Percentiles rank a stretch among this genome's conserved stretches.
These are phyloP conservation scores for Hymenopus coronatus DNA, from an alignment of 2,888 invertebrate species.

Conservation along the genomic window DNA sequence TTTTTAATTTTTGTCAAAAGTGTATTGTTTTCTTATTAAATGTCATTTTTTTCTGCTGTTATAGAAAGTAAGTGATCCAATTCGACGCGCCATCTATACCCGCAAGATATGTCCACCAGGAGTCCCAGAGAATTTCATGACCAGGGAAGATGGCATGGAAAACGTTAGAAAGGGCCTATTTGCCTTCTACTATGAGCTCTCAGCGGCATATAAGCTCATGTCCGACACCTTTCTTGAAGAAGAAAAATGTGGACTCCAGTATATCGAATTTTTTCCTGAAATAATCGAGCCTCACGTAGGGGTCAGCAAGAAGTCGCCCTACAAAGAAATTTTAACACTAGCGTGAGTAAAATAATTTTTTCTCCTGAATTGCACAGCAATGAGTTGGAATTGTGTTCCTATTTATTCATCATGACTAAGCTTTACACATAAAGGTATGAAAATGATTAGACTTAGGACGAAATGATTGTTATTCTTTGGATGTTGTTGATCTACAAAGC, in stretches of 20 bases:
- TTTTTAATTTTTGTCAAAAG: too few species aligned
- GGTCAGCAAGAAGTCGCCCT: conserved; percentile 60
- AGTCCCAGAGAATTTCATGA: conserved; percentile 31
- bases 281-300: conserved; percentile 58
- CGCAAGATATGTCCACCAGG: conserved; percentile 50
- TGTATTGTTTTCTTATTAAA: too few species aligned
- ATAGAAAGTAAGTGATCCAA: conserved; percentile 43
- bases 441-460: too few species aligned
- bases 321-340: conserved; percentile 61
- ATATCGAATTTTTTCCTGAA: not conserved
- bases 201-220: not conserved
- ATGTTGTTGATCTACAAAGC: too few species aligned
- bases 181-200: conserved; percentile 20
- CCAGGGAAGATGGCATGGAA: conserved; percentile 37
- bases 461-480: too few species aligned
- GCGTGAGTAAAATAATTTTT: conserved; percentile 49
- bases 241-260: conserved; percentile 13
- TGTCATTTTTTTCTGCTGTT: not conserved
- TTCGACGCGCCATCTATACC: conserved; percentile 51
- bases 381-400: too few species aligned
- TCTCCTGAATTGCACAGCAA: too few species aligned
- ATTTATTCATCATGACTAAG: too few species aligned
- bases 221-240: conserved; percentile 3
- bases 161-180: not conserved
- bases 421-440: too few species aligned